Evolutionary conservation across 1,140 invertebrate species (phyloP).

Genomic region (Hycleus phaleratus): DNA sequence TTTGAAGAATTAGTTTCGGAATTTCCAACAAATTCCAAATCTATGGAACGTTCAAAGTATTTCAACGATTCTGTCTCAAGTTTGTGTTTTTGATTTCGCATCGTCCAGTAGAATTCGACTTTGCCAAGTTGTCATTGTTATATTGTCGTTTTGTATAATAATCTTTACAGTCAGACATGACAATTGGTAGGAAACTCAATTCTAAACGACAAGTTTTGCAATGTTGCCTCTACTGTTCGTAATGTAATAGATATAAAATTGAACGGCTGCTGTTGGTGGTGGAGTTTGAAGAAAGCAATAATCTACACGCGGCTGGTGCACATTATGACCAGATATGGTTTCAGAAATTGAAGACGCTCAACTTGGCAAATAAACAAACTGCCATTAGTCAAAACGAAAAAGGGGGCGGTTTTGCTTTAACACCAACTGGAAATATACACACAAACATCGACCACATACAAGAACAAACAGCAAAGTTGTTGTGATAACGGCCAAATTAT

Average conservation of each 20-base stretch:
- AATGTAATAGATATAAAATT: slow-evolving; percentile 20
- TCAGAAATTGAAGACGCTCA: slow-evolving; percentile 9
- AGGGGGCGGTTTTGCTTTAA: background rate
- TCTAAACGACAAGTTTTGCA: slow-evolving; percentile 10
- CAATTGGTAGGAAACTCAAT: background rate
- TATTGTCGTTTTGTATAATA: no score
- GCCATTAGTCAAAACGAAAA: slow-evolving; percentile 21
- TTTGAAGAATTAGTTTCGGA: no score
- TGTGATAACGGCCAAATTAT: slow-evolving; percentile 30
- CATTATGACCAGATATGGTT: slow-evolving; percentile 17
- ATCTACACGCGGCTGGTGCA: slow-evolving; percentile 16
- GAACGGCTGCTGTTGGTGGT: slow-evolving; percentile 4
- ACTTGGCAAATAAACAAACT: slow-evolving; percentile 28
- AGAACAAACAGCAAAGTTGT: background rate
- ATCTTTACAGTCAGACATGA: no score
- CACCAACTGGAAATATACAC: no score
- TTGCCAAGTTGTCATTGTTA: no score
- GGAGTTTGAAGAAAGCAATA: slow-evolving; percentile 18
- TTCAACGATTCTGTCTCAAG: no score
- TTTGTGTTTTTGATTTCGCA: no score
- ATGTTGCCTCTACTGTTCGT: slow-evolving; percentile 5
- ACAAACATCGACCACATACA: background rate
- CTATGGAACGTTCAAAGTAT: no score
- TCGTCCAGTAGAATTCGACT: no score
- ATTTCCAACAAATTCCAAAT: no score